Evolutionary conservation across 2,113 vertebrate species (phyloP).

Genomic region (Psittacus erithacus): DNA sequence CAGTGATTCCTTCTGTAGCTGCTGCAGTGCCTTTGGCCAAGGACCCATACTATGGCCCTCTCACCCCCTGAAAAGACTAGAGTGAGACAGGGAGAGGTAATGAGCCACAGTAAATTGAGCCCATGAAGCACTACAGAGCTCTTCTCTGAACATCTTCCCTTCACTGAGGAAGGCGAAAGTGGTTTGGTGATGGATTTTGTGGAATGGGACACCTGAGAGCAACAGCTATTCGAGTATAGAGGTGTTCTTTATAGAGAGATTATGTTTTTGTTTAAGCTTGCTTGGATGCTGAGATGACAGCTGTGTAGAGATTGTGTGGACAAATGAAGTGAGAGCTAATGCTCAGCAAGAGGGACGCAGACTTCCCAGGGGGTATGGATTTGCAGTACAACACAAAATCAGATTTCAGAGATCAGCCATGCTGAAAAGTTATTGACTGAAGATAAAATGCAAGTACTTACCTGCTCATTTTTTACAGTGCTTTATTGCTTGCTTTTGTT

Average conservation of each 20-base stretch:
- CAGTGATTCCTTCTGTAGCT: neutral
- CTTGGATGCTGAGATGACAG: neutral
- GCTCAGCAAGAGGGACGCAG: constrained; percentile 15
- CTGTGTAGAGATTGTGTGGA: neutral
- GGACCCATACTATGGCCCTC: neutral
- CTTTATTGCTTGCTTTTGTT: constrained; percentile 49
- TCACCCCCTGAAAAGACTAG: neutral
- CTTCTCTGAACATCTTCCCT: neutral
- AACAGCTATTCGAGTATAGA: neutral
- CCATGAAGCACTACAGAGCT: neutral
- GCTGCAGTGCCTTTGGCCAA: neutral
- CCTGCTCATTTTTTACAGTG: constrained; percentile 48
- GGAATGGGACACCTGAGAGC: neutral
- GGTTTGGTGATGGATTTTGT: constrained; percentile 2
- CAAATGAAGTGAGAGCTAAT: constrained; percentile 37
- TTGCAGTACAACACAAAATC: constrained; percentile 33
- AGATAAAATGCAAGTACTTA: constrained; percentile 48
- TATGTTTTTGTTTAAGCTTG: constrained; percentile 32
- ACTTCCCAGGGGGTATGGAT: constrained; percentile 38
- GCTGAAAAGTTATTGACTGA: constrained; percentile 59
- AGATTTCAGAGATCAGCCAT: constrained; percentile 46
- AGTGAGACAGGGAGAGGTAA: neutral
- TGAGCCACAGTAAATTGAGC: neutral
- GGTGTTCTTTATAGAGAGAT: neutral
- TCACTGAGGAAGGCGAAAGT: neutral